phyloP scores from a whole-genome alignment of 2,797 vertebrate genomes.

The Uromys caudimaculatus region DNA sequence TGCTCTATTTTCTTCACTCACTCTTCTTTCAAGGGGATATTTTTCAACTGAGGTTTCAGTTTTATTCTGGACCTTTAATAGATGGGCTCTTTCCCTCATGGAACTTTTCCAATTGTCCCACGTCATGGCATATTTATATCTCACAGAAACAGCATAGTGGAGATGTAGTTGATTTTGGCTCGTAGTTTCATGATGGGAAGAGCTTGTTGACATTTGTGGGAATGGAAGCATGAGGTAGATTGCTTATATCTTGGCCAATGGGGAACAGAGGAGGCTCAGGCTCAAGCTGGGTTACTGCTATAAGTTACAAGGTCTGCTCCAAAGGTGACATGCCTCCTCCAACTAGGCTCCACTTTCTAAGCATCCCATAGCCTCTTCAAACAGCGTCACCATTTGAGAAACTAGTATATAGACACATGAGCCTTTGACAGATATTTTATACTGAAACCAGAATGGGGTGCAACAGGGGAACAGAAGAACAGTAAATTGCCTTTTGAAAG shows the following conservation, averaged over 20 bases:
- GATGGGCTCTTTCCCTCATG: neutral
- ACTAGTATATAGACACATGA: neutral
- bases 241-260: neutral
- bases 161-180: neutral
- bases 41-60: neutral
- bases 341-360: neutral
- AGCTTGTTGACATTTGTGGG: neutral
- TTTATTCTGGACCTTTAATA: neutral
- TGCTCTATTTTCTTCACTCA: neutral
- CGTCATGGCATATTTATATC: neutral
- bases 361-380: neutral
- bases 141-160: neutral
- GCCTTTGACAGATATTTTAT: neutral
- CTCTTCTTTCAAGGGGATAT: neutral
- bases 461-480: neutral
- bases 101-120: neutral
- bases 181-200: neutral
- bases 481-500: neutral
- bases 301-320: neutral
- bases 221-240: neutral
- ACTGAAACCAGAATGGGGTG: neutral
- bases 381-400: neutral
- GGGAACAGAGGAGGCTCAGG: neutral
- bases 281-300: neutral
- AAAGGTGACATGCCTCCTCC: neutral